A percentile compares a stretch with the other conserved stretches of the same genome.
Conservation (phyloP, 2,888 invertebrate genomes). For the Calliopum simillimum region DNA sequence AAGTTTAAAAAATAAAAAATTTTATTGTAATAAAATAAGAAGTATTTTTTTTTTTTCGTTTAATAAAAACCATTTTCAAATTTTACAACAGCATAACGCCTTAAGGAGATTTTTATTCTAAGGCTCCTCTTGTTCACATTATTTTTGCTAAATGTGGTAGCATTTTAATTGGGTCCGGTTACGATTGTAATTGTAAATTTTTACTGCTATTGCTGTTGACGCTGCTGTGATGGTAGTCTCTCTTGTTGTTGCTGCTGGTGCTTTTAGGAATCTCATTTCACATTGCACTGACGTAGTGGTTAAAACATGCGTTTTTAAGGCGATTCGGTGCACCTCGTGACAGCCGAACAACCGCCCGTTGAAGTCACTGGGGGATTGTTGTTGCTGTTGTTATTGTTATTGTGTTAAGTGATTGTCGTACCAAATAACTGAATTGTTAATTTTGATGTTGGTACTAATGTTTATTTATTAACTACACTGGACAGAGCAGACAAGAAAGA, state of each 20-base stretch:
- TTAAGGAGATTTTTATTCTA: no score
- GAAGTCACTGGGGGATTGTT: neutral
- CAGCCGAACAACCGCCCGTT: neutral
- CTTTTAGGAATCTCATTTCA: slow-evolving; percentile 29
- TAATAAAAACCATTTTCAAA: no score
- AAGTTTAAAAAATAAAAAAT: no score
- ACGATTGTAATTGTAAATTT: neutral
- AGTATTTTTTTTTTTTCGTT: no score
- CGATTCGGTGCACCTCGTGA: neutral
- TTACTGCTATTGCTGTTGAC: neutral
- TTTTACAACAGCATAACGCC: no score
- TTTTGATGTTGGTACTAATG: slow-evolving; percentile 22
- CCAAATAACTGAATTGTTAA: slow-evolving; percentile 35
- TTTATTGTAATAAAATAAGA: no score
- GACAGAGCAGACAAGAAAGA: neutral
- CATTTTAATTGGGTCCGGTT: slow-evolving; percentile 29
- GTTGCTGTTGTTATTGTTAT: slow-evolving; percentile 2
- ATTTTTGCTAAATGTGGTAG: slow-evolving; percentile 25
- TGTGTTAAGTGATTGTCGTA: slow-evolving; percentile 14
- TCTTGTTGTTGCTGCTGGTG: neutral
- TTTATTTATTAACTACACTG: slow-evolving; percentile 31
- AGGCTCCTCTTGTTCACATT: neutral
- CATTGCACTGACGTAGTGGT: slow-evolving; percentile 8
- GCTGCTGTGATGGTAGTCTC: no score
- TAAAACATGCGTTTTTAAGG: neutral